phyloP scores from a whole-genome alignment of 2,113 vertebrate genomes.

The Nettapus auritus region DNA sequence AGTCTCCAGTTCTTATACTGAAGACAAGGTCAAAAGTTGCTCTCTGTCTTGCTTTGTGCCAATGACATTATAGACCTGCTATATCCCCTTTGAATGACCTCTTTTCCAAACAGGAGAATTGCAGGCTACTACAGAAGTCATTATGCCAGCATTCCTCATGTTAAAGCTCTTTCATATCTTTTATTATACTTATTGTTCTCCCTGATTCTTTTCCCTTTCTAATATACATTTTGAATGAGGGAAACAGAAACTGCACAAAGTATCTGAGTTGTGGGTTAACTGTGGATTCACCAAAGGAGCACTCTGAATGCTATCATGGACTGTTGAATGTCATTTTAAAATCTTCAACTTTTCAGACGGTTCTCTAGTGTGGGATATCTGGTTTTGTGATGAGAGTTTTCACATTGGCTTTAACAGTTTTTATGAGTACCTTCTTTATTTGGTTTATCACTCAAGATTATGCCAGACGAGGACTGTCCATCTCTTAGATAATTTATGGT shows the following conservation, averaged over 20 bases:
- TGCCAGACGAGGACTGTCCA: too few species aligned
- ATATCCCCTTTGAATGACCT: background rate
- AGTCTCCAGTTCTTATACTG: background rate
- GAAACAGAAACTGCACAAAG: background rate
- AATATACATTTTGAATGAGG: background rate
- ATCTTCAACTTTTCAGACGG: background rate
- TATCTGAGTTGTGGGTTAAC: background rate
- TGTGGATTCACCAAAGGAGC: background rate
- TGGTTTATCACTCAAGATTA: background rate
- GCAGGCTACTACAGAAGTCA: background rate
- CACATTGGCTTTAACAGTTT: accelerated
- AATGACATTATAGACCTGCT: background rate
- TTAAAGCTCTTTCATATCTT: background rate
- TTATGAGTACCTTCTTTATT: background rate
- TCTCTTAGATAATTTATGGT: background rate
- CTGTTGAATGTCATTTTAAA: background rate
- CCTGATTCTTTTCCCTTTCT: background rate
- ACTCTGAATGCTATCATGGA: background rate
- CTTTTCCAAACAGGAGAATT: background rate
- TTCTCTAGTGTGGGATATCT: background rate
- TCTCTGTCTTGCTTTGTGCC: background rate
- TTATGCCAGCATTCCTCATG: background rate
- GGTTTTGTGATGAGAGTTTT: background rate
- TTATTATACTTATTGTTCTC: background rate
- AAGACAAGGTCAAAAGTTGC: background rate